Percentiles rank a stretch among this genome's conserved stretches.
Conservation (phyloP, 1,140 invertebrate genomes). For the Rhopalosiphum maidis region DNA sequence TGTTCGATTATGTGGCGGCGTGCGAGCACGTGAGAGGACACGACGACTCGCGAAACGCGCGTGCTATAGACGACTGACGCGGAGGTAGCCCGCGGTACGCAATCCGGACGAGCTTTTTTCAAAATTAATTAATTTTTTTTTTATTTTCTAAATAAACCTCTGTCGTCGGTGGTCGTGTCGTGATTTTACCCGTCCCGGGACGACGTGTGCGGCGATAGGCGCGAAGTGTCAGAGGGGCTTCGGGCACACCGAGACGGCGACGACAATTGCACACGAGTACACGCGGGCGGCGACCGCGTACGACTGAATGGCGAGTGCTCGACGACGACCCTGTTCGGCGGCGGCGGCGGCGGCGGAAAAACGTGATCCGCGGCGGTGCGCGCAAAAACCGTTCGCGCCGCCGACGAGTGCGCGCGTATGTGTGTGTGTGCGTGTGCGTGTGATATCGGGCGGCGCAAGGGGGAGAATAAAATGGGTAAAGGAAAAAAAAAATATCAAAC, state of each 20-base stretch:
- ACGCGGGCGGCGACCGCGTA: background rate
- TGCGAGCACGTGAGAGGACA: background rate
- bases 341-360: background rate
- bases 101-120: background rate
- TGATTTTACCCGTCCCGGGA: background rate
- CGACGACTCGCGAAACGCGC: background rate
- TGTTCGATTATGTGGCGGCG: background rate
- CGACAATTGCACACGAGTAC: background rate
- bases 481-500: background rate
- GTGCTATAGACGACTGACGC: background rate
- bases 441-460: background rate
- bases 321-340: background rate
- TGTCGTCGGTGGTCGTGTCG: background rate
- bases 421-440: background rate
- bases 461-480: background rate
- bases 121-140: background rate
- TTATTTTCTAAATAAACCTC: background rate
- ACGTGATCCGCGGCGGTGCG: background rate
- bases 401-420: no score
- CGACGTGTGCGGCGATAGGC: background rate
- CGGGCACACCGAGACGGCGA: background rate
- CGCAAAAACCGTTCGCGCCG: slow-evolving; percentile 4
- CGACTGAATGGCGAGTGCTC: background rate
- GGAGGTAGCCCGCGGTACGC: background rate
- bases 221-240: background rate